Conservation (phyloP, 2,797 vertebrate species). For the Sebastes itinus region DNA sequence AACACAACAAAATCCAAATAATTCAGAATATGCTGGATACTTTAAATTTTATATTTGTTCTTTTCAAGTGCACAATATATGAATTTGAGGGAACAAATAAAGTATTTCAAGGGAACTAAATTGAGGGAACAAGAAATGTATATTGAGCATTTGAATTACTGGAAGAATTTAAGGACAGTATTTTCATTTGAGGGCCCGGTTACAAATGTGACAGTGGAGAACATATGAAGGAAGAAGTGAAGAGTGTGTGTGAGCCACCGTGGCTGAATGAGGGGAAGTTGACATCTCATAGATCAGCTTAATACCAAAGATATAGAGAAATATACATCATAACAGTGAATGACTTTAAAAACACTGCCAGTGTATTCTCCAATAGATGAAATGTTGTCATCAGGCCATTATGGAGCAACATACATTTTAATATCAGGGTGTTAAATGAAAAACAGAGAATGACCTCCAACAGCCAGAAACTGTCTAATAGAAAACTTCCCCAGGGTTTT, state of each 20-base stretch:
- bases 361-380: slow-evolving; percentile 54
- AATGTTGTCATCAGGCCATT: slow-evolving; percentile 58
- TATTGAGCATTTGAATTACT: neutral
- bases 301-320: neutral
- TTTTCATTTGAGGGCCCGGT: neutral
- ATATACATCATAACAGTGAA: neutral
- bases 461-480: slow-evolving; percentile 52
- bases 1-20: too few species aligned
- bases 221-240: neutral
- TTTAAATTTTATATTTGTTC: neutral
- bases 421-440: slow-evolving; percentile 74
- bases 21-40: neutral
- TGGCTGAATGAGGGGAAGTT: neutral
- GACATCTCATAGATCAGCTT: neutral
- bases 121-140: neutral
- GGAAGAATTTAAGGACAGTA: neutral
- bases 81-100: neutral
- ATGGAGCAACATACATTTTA: slow-evolving; percentile 65
- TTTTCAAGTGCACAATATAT: neutral
- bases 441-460: slow-evolving; percentile 71
- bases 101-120: neutral
- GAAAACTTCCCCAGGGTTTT: slow-evolving; percentile 71
- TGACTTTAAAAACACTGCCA: neutral
- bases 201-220: neutral
- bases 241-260: neutral